phyloP scores from a whole-genome alignment of 2,888 invertebrate species.

The Chorisops tibialis region DNA sequence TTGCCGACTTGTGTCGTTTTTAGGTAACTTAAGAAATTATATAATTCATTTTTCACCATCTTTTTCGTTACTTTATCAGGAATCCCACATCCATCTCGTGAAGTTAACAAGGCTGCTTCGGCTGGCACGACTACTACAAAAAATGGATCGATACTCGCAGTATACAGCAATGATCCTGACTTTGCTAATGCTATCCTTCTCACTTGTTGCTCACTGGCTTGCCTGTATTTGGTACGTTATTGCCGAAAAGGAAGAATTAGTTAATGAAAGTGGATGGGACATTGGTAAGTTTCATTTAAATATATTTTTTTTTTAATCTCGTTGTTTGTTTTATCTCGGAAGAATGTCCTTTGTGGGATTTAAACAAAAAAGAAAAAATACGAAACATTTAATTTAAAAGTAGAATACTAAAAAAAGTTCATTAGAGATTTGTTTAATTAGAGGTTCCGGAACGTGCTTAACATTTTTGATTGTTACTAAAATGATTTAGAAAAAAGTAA shows the following conservation, averaged over 20 bases:
- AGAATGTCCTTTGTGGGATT: too few relatives aligned
- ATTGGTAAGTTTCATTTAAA: constrained; percentile 62
- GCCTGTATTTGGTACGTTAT: constrained; percentile 97
- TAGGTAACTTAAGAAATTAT: background rate
- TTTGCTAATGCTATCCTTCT: constrained; percentile 90
- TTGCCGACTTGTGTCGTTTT: background rate
- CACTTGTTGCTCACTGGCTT: constrained; percentile 92
- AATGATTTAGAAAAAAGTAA: too few relatives aligned
- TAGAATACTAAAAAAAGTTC: too few relatives aligned
- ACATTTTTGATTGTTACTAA: too few relatives aligned
- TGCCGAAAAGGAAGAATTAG: constrained; percentile 79
- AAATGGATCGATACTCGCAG: constrained; percentile 95
- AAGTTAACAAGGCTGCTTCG: constrained; percentile 87
- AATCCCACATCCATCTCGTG: constrained; percentile 84
- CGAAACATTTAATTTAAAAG: too few relatives aligned
- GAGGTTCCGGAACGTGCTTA: too few relatives aligned
- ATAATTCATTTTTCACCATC: background rate
- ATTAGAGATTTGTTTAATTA: too few relatives aligned
- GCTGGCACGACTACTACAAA: constrained; percentile 85
- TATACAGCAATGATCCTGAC: constrained; percentile 93
- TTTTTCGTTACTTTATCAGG: constrained; percentile 51
- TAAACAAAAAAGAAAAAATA: too few relatives aligned
- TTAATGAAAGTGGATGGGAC: constrained; percentile 68
- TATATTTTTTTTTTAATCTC: background rate
- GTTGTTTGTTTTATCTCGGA: background rate